phyloP scores from a whole-genome alignment of 1,140 invertebrate species.

The Drosophila nigromelanica region DNA sequence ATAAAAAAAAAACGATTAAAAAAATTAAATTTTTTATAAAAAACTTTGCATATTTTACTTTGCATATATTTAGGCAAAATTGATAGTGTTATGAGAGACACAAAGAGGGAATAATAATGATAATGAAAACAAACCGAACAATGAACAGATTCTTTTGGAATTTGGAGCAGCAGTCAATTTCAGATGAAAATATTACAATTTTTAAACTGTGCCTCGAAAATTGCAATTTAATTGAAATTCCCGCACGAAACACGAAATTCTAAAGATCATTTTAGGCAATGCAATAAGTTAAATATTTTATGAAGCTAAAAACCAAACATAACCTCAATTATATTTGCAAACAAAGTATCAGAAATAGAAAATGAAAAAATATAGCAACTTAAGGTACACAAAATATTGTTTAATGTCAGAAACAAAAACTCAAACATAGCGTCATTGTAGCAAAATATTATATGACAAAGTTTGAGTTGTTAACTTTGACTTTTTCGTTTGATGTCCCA shows the following conservation, averaged over 20 bases:
- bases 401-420: no score
- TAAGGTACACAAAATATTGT: no score
- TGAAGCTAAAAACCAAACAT: slow-evolving; percentile 12
- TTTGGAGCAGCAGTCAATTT: slow-evolving; percentile 2
- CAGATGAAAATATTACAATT: not conserved
- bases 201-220: not conserved
- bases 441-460: not conserved
- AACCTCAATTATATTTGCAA: not conserved
- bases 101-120: no score
- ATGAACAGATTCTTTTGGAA: not conserved
- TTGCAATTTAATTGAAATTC: slow-evolving; percentile 3
- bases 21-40: no score
- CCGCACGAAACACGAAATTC: not conserved
- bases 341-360: not conserved
- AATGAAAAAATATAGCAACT: not conserved
- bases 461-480: not conserved
- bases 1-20: no score
- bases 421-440: no score
- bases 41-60: no score
- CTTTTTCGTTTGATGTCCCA: not conserved
- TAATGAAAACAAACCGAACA: no score
- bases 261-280: not conserved
- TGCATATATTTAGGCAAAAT: no score
- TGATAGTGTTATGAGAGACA: no score
- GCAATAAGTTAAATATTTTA: slow-evolving; percentile 1